phyloP scores from a whole-genome alignment of 2,888 invertebrate genomes.

The Cantharis flavilabris region DNA sequence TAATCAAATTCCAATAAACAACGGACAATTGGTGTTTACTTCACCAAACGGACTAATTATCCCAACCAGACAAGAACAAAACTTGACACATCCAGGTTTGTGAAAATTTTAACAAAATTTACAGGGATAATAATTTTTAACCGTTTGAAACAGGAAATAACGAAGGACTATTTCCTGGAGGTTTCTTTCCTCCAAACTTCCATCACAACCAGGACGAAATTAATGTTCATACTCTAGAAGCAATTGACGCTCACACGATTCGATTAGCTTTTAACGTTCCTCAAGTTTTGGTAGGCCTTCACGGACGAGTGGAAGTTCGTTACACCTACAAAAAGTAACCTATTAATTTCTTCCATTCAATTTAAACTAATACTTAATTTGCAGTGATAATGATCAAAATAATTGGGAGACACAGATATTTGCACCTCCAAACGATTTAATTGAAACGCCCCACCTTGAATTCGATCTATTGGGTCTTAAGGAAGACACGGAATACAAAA shows the following conservation, averaged over 20 bases:
- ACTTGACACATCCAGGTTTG: constrained; percentile 42
- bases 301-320: constrained; percentile 84
- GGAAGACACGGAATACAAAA: constrained; percentile 80
- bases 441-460: constrained; percentile 84
- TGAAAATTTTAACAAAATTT: constrained; percentile 12
- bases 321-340: constrained; percentile 77
- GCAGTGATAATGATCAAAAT: constrained; percentile 63
- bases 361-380: constrained; percentile 11
- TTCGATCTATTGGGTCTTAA: constrained; percentile 78
- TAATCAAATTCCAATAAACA: constrained; percentile 32
- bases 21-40: constrained; percentile 42
- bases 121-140: neutral
- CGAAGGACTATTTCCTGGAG: constrained; percentile 25
- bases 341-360: neutral
- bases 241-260: constrained; percentile 78
- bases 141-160: constrained; percentile 4
- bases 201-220: constrained; percentile 57
- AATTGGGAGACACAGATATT: constrained; percentile 86
- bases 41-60: constrained; percentile 44
- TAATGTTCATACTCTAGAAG: constrained; percentile 64
- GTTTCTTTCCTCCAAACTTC: constrained; percentile 55
- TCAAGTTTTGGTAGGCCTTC: constrained; percentile 78
- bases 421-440: constrained; percentile 83
- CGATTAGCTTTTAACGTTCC: constrained; percentile 84
- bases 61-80: constrained; percentile 43